Evolutionary conservation across 2,797 vertebrate genomes (phyloP).

Genomic region (Poeciliopsis gracilis): DNA sequence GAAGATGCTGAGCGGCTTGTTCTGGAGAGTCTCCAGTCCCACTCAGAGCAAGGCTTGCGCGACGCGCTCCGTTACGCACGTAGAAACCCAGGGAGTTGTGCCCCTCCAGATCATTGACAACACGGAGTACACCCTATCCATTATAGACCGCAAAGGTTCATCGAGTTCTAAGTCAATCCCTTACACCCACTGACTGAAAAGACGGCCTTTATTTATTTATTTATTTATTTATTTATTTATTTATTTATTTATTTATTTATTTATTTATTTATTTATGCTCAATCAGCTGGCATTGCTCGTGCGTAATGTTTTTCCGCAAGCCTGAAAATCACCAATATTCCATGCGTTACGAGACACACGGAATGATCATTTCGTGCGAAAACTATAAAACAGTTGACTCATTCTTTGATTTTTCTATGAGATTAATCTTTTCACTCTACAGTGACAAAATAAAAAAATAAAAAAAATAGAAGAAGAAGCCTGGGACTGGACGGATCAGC

Average conservation of each 20-base stretch:
- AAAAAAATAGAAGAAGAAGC: background rate
- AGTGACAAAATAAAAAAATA: background rate
- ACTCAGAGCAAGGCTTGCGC: conserved; percentile 53
- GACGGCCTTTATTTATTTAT: background rate
- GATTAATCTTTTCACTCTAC: background rate
- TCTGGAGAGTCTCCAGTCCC: conserved; percentile 73
- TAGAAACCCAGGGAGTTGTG: conserved; percentile 56
- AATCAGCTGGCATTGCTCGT: conserved; percentile 1
- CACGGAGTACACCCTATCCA: conserved; percentile 62
- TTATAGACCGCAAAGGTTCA: conserved; percentile 59
- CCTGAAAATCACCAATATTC: background rate
- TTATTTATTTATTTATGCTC: too few species aligned
- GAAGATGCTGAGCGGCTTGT: conserved; percentile 76
- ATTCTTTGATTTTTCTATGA: background rate
- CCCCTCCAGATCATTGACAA: conserved; percentile 67
- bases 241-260: background rate
- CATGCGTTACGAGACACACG: background rate
- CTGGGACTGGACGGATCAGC: background rate
- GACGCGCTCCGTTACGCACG: conserved; percentile 66
- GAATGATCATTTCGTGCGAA: background rate
- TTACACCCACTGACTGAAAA: background rate
- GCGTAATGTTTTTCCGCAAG: conserved; percentile 19
- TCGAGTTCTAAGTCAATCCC: conserved; percentile 32
- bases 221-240: background rate
- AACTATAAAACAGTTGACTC: background rate